These are phyloP conservation scores for Bombylius discolor DNA, from an alignment of 2,888 invertebrate species.

Conservation along the genomic window DNA sequence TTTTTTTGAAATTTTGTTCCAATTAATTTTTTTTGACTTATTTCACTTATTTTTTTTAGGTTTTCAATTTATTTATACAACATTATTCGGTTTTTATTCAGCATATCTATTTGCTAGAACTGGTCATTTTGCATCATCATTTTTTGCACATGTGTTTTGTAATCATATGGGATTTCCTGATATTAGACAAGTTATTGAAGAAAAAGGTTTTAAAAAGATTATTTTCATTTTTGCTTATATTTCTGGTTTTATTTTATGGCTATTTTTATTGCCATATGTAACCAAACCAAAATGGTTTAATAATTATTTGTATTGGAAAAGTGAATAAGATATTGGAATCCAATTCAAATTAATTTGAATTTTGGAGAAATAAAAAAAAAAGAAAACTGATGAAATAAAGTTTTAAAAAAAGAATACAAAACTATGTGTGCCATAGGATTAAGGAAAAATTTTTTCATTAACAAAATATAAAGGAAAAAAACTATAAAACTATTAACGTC, in stretches of 20 bases:
- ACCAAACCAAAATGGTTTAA: neutral
- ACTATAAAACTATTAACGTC: too few species aligned
- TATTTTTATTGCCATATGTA: neutral
- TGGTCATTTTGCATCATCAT: slow-evolving; percentile 77
- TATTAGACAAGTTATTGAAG: slow-evolving; percentile 49
- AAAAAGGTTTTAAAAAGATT: neutral
- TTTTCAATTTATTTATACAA: slow-evolving; percentile 85
- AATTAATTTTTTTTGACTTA: neutral
- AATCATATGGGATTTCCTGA: slow-evolving; percentile 96
- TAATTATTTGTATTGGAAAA: neutral
- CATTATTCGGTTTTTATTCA: slow-evolving; percentile 87
- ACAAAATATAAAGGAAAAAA: too few species aligned
- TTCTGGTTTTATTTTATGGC: neutral
- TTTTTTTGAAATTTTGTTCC: slow-evolving; percentile 2
- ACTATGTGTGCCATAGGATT: too few species aligned
- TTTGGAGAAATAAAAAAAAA: too few species aligned
- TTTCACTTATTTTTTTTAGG: slow-evolving; percentile 37
- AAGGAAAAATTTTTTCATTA: too few species aligned
- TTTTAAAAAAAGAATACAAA: too few species aligned
- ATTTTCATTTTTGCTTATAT: neutral
- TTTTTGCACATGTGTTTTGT: slow-evolving; percentile 86
- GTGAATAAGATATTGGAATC: neutral
- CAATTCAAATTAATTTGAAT: too few species aligned
- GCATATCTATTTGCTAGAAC: slow-evolving; percentile 84
- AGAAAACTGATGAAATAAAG: too few species aligned